Evolutionary conservation across 1,140 invertebrate species (phyloP).

Genomic region (Cherax destructor): DNA sequence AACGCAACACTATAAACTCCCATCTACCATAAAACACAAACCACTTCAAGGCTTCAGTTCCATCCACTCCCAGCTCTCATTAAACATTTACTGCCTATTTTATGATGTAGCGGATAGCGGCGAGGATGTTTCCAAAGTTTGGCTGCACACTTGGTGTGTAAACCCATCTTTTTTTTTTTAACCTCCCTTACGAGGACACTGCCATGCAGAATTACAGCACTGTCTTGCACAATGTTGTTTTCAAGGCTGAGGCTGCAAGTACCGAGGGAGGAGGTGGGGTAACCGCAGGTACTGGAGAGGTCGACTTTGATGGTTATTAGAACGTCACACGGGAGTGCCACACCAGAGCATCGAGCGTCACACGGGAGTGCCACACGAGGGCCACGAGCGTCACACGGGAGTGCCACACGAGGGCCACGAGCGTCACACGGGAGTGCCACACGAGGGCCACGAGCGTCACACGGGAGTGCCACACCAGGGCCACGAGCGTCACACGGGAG

Average conservation of each 20-base stretch:
- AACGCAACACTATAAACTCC: constrained; percentile 7
- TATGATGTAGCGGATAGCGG: constrained; percentile 11
- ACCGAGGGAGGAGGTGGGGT: neutral
- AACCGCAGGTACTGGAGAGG: neutral
- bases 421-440: too few relatives aligned
- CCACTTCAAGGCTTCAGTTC: constrained; percentile 27
- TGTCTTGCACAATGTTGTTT: too few relatives aligned
- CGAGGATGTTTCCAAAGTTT: neutral
- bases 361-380: too few relatives aligned
- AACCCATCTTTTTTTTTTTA: neutral
- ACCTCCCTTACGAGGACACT: neutral
- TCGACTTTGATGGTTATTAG: neutral
- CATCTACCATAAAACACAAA: constrained; percentile 36
- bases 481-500: too few relatives aligned
- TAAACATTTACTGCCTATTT: constrained; percentile 37
- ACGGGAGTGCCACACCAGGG: too few relatives aligned
- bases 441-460: too few relatives aligned
- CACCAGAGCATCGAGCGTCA: too few relatives aligned
- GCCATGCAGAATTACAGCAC: neutral
- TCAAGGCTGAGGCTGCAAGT: too few relatives aligned
- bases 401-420: too few relatives aligned
- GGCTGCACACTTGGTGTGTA: neutral
- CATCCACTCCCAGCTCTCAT: constrained; percentile 32
- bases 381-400: neutral
- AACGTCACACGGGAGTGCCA: too few relatives aligned